Base-by-base conservation (phyloP, 2,888 invertebrate genomes). In the Trypoxylon attenuatum region DNA sequence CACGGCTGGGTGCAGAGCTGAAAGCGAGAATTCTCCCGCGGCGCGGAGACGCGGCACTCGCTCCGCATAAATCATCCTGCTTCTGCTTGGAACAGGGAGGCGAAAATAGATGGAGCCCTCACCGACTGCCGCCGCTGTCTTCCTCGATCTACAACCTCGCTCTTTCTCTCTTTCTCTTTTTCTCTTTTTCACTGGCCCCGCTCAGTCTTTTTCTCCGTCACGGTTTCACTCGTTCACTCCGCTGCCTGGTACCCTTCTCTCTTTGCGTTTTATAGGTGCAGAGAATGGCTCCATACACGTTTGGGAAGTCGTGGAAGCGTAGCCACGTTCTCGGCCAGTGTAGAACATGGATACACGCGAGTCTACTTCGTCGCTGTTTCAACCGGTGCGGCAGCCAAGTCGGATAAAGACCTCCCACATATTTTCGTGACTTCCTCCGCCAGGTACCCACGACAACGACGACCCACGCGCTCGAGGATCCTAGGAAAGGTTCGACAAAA, bases 1-100 rank as follows among this genome's bases (percentile, higher is more conserved):
- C 79, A 76, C 72, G 80, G 79, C 73, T 77, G 77, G 79, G 70
- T 73, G 80, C 78, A 69, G 71, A 80, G 76, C 73, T 75, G 80
- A 81, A 73, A 72, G 81, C 81, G 82, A 78, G 77, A 82, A 81
- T 82, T 80, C 83, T 82, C 81, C 82, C 77, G 83, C 81, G 73
- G 82, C 76, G 82, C 65, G 66, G 69, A 72, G 73, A 64, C 71
- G 69, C 71, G 77, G 77, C 83, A 83, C 82, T 81, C 83, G 82
- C 78, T 76, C 69, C 73, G 70, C 78, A 82, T 83, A 83, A 83
- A 83, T 83, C 83, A 83, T 81, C 76, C 78, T 56, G 73, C 76
- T 81, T 82, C 80, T 81, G 76, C 71, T 77, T 64, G 69, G 68
- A 77, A 71, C 75, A 70, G 70, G 75, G 66, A 76, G 76, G 77